Conservation (phyloP, 2,888 invertebrate species). For the Xestobium rufovillosum region DNA sequence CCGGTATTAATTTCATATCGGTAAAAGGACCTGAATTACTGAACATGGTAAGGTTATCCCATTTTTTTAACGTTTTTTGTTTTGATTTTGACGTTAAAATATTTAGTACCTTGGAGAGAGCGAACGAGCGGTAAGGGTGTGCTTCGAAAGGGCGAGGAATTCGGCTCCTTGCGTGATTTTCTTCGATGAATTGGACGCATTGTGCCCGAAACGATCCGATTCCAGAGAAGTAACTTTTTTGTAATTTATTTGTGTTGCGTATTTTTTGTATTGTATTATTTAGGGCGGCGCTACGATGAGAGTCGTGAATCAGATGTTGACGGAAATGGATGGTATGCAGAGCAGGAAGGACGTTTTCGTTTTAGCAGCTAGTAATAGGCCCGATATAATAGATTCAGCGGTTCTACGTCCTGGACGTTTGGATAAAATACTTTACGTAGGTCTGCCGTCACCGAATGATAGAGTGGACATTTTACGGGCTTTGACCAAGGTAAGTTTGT, state of each 20-base stretch:
- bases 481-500: slow-evolving; percentile 65
- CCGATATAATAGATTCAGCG: slow-evolving; percentile 95
- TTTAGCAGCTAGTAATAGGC: slow-evolving; percentile 93
- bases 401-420: slow-evolving; percentile 82
- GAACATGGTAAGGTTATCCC: slow-evolving; percentile 79
- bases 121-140: slow-evolving; percentile 92
- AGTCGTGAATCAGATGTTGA: slow-evolving; percentile 93
- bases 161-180: slow-evolving; percentile 98
- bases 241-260: neutral
- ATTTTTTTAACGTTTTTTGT: slow-evolving; percentile 8
- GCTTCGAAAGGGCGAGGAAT: slow-evolving; percentile 89
- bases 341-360: slow-evolving; percentile 87
- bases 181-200: slow-evolving; percentile 95
- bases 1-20: slow-evolving; percentile 96
- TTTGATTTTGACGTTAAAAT: slow-evolving; percentile 5
- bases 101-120: slow-evolving; percentile 93
- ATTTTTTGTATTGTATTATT: slow-evolving; percentile 16
- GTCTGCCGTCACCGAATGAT: slow-evolving; percentile 72
- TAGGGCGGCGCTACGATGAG: slow-evolving; percentile 67
- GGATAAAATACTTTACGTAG: slow-evolving; percentile 85
- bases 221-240: slow-evolving; percentile 51
- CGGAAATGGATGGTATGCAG: slow-evolving; percentile 98
- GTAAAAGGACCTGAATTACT: slow-evolving; percentile 97
- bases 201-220: slow-evolving; percentile 84
- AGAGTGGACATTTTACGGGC: slow-evolving; percentile 82